phyloP scores from a whole-genome alignment of 2,888 invertebrate genomes.

The Chesias legatella region DNA sequence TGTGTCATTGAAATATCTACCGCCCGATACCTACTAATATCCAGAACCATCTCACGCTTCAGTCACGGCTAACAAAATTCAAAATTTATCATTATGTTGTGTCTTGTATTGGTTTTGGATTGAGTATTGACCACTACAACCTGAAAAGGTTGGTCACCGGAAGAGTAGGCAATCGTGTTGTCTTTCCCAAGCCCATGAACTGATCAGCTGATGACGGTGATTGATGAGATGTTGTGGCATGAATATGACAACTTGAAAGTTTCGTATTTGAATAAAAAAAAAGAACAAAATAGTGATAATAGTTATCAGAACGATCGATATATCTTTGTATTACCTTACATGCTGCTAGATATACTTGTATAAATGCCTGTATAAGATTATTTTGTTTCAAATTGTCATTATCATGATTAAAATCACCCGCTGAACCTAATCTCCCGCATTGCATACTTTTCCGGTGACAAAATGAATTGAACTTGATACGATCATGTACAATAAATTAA shows the following conservation, averaged over 20 bases:
- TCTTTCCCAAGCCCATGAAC: too few species aligned
- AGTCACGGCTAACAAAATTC: constrained; percentile 79
- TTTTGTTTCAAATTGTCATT: constrained; percentile 11
- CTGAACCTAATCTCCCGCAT: constrained; percentile 4
- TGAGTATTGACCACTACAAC: constrained; percentile 50
- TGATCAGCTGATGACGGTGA: too few species aligned
- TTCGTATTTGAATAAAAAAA: too few species aligned
- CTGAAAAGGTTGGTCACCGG: constrained; percentile 32
- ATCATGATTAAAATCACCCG: background rate
- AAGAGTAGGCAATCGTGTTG: constrained; percentile 23
- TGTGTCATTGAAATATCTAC: constrained; percentile 31
- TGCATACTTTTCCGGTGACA: constrained; percentile 28
- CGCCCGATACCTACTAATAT: constrained; percentile 59
- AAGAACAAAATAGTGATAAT: too few species aligned
- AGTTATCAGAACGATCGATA: too few species aligned
- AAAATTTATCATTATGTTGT: constrained; percentile 75
- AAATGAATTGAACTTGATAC: constrained; percentile 46
- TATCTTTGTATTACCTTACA: too few species aligned
- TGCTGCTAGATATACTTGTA: too few species aligned
- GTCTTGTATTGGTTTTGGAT: constrained; percentile 81
- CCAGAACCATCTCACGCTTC: constrained; percentile 61
- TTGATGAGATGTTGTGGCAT: too few species aligned
- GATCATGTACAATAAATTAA: constrained; percentile 52
- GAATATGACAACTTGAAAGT: constrained; percentile 14
- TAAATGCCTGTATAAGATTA: too few species aligned